Evolutionary conservation across 2,797 vertebrate species (phyloP), one percentile per base, ranked within the genome.

Genomic region (Thalassophryne amazonica): DNA sequence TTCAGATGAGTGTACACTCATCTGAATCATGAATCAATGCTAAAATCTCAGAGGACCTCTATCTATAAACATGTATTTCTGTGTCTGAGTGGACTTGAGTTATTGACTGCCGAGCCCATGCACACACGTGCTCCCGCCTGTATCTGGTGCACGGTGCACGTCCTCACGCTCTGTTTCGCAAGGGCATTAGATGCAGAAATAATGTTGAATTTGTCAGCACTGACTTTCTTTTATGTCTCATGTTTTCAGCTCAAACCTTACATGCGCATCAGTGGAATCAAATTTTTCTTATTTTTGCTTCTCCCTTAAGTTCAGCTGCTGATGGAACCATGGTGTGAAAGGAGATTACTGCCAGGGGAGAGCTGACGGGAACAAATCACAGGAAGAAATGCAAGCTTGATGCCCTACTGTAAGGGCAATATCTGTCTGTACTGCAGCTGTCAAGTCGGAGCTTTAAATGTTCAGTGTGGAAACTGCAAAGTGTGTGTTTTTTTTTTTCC

Each of bases 291-390:
- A 10, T 38, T 33, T 50, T n/a, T 47, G 18, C 31, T 49, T 34
- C 60, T 25, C 12, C 13, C 14, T 21, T 5, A 14, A 40, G 35
- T 36, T 32, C 6, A 51, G 52, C 23, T 58, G 49, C 36, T 52
- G 55, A 59, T 43, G 53, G 50, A 76, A 63, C 71, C 13, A 10
- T 41, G 39, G 38, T 64, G 33, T 34, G 43, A 60, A 42, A 36
- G 36, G 37, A 42, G 34, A 37, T 28, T 6, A 17, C 18, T 8
- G 32, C 23, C 33, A 45, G 16, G 9, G 4, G 11, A 23, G 25
- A 42, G 27, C 53, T 39, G 36, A 39, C 42, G 27, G 27, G 41
- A 24, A 35, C 70, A 63, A 56, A 68, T 66, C 32, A 60, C 72
- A 57, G 36, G 35, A 65, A 39, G 10, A 34, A 40, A 24, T 23